A percentile compares a stretch with the other conserved stretches of the same genome.
Conservation (phyloP, 2,113 vertebrate genomes). For the Oreamnos americanus region DNA sequence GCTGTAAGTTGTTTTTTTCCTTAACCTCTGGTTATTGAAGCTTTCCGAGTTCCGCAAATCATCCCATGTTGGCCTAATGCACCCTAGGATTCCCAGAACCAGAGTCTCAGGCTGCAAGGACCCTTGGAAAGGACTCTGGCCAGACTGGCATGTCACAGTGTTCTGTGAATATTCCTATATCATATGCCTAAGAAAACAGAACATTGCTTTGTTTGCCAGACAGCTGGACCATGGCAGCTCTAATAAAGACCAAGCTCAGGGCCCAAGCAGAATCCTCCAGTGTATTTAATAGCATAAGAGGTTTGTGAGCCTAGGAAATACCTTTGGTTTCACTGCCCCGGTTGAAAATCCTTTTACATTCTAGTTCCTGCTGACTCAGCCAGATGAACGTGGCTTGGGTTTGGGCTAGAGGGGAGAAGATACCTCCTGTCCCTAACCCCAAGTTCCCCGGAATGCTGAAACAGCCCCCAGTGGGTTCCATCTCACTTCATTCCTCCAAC, state of each 20-base stretch:
- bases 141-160: not conserved
- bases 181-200: constrained; percentile 25
- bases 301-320: constrained; percentile 41
- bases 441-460: not conserved
- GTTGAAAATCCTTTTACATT: not conserved
- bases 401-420: not conserved
- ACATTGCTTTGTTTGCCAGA: not conserved
- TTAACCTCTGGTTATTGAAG: not conserved
- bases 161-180: not conserved
- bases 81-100: not conserved
- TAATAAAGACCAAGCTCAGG: not conserved
- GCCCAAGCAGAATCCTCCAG: not conserved
- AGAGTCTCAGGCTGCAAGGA: not conserved
- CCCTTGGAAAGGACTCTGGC: not conserved
- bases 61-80: not conserved
- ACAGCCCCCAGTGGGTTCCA: not conserved
- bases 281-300: not conserved
- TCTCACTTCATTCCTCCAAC: not conserved
- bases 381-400: not conserved
- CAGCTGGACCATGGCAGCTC: not conserved
- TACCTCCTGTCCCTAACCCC: not conserved
- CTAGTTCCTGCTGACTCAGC: constrained; percentile 50
- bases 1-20: not conserved
- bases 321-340: constrained; percentile 42
- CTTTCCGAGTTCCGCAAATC: not conserved